Conservation (phyloP, 92 coral and sea anemone species). For the Epizoanthus fatuus region DNA sequence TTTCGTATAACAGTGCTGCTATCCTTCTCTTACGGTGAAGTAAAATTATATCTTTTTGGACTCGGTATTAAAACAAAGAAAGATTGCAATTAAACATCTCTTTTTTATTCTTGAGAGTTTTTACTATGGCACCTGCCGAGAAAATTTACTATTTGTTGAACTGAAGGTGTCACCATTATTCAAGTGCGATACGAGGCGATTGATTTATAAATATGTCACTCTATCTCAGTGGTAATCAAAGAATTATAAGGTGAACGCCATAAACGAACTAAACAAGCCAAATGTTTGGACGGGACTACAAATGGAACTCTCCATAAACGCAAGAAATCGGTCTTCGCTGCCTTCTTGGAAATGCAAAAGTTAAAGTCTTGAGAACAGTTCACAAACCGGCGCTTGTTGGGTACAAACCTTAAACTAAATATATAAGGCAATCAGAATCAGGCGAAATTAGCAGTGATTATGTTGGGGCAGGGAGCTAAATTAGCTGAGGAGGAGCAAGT, state of each 20-base stretch:
- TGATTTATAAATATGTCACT: neutral
- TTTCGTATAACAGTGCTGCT: too few species aligned
- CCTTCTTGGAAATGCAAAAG: neutral
- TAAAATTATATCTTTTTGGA: too few species aligned
- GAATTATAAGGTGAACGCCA: neutral
- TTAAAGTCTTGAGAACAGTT: too few species aligned
- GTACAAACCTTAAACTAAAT: too few species aligned
- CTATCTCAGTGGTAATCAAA: neutral
- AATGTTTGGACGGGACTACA: neutral
- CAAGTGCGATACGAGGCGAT: neutral
- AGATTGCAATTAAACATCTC: too few species aligned
- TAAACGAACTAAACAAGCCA: slow-evolving; percentile 2
- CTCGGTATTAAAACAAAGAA: too few species aligned
- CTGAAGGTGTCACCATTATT: neutral
- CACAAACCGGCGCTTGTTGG: too few species aligned
- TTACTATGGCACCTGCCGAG: too few species aligned
- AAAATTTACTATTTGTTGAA: too few species aligned
- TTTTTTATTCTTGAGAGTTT: too few species aligned
- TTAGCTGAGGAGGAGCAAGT: neutral
- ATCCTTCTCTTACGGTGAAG: too few species aligned
- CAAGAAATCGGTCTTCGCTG: neutral
- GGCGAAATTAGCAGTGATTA: neutral
- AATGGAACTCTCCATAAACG: neutral
- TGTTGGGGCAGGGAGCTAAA: neutral
- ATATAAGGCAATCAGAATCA: neutral